Conservation (phyloP, 1,140 invertebrate species). For the Aphelinus certus region DNA sequence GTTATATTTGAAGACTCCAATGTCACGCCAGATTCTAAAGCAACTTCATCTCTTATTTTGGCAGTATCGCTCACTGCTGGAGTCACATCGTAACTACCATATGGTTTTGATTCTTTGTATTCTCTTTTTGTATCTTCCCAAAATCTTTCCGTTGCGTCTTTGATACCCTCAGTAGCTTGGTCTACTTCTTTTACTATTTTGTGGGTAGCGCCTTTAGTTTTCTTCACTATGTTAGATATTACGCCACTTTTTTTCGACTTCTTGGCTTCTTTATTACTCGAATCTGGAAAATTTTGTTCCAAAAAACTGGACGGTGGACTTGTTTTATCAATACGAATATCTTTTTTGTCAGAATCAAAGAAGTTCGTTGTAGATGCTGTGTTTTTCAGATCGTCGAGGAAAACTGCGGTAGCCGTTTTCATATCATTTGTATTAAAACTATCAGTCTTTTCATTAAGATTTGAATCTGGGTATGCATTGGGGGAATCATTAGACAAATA, state of each 20-base stretch:
- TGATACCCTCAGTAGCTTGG: constrained; percentile 53
- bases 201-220: constrained; percentile 59
- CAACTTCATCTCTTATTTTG: constrained; percentile 41
- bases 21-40: constrained; percentile 43
- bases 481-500: not conserved
- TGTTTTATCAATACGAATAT: constrained; percentile 34
- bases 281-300: constrained; percentile 32
- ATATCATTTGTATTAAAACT: constrained; percentile 32
- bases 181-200: constrained; percentile 61
- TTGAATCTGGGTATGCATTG: not conserved
- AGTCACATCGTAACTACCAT: constrained; percentile 51
- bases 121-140: constrained; percentile 60
- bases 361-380: not conserved
- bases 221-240: constrained; percentile 49
- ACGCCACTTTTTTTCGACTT: constrained; percentile 50
- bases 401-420: constrained; percentile 40
- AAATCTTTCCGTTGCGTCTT: constrained; percentile 54
- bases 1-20: constrained; percentile 45
- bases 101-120: constrained; percentile 47
- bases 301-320: constrained; percentile 39
- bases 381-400: constrained; percentile 44
- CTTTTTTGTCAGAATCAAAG: too few relatives aligned
- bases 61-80: constrained; percentile 36
- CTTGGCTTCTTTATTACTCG: constrained; percentile 41
- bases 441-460: constrained; percentile 17